Base-by-base conservation (phyloP, 2,113 vertebrate genomes). In the Nerophis lumbriciformis region DNA sequence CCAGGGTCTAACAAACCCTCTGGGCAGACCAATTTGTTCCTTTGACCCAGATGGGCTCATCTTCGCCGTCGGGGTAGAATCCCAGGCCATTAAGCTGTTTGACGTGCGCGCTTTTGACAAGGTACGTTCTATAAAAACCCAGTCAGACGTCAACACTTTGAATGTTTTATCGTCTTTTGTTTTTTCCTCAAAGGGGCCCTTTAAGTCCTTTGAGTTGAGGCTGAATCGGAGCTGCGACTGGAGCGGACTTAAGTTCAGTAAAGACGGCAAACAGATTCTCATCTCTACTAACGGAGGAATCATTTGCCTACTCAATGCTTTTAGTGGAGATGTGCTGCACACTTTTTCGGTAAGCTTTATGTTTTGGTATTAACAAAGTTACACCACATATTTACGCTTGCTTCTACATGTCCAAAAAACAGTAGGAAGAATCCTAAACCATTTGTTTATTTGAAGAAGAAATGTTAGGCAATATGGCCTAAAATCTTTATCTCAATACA, bases 41-140 rank as follows among this genome's bases (percentile, higher is more conserved):
- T 99, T 98, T 87, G 97, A 99, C 76, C 96, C 95, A 9, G 97
- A 99, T 74, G 97, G 97, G 5, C 87, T 99, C 74, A 97, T 99
- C 88, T 99, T 99, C 89, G 97, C 96, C 51, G 96, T 95, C 47
- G 96, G 95, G 8, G 94, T 99, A 4, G 96, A 98, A 85, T 99
- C 97, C 19, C 92, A 97, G 90, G 93, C 93, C 90, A 93, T 99
- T 68, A 96, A 98, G 74, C 90, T 99, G 54, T 99, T 98, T 4
- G 97, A 99, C 75, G 89, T 99, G 28, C 95, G 97, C 4, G 97
- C 95, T 60, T 99, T 95, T 85, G 97, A 98, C 86, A 99, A 99
- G 93, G 96, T 99, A 87, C 80, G 38, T 59, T 53, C 11, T 2
- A 48, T 1, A 14, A 11, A 45, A 45, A 51, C 6, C 19, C 49